Evolutionary conservation across 2,797 vertebrate genomes (phyloP).

Genomic region (Danio aesculapii): DNA sequence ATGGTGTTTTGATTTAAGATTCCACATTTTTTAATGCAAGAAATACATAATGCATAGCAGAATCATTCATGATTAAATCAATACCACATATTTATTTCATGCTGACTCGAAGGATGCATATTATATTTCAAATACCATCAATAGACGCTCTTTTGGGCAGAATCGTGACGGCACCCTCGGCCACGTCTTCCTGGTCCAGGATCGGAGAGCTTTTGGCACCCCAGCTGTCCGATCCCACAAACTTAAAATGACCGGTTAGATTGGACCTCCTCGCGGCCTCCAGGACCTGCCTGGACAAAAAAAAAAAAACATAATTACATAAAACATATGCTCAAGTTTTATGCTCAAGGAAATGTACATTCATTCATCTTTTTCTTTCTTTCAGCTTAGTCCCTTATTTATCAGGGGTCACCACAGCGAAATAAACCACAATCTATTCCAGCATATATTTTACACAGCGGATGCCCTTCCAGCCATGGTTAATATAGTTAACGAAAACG

Average conservation of each 20-base stretch:
- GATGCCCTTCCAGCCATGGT: no score
- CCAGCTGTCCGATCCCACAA: conserved; percentile 86
- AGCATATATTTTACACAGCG: no score
- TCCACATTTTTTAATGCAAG: background rate
- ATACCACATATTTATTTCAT: background rate
- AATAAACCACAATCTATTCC: no score
- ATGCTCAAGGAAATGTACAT: no score
- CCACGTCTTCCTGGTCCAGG: conserved; percentile 77
- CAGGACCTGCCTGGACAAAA: conserved; percentile 75
- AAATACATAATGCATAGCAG: no score
- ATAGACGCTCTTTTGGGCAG: conserved; percentile 83
- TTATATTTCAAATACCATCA: conserved; percentile 68
- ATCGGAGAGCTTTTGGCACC: conserved; percentile 81
- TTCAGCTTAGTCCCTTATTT: no score
- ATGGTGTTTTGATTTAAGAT: no score
- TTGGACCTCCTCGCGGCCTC: conserved; percentile 77
- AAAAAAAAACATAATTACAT: background rate
- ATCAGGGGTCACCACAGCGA: no score
- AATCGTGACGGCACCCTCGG: conserved; percentile 81
- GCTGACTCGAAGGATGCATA: background rate
- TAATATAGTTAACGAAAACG: no score
- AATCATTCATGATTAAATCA: background rate
- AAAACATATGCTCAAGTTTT: no score
- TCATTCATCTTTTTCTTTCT: no score
- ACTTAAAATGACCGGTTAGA: conserved; percentile 82